phyloP scores from a whole-genome alignment of 1,140 invertebrate genomes.

The Aphaenogaster rudis region DNA sequence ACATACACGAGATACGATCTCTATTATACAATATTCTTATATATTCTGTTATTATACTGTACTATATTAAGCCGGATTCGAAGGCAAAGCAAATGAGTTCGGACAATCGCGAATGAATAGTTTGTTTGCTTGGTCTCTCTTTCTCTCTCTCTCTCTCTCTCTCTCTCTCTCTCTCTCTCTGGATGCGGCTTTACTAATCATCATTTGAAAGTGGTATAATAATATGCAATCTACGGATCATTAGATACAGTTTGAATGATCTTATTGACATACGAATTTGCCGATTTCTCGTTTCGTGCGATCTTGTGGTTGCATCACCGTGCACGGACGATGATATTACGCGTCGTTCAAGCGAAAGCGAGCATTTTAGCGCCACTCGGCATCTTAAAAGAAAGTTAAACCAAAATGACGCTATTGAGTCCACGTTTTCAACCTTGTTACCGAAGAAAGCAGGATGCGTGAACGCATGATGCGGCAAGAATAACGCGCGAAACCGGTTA shows the following conservation, averaged over 20 bases:
- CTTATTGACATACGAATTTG: background rate
- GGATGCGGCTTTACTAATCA: background rate
- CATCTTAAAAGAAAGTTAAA: slow-evolving; percentile 45
- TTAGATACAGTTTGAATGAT: background rate
- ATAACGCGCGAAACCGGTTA: slow-evolving; percentile 26
- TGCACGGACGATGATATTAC: slow-evolving; percentile 13
- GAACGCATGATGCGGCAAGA: slow-evolving; percentile 26
- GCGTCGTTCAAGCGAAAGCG: slow-evolving; percentile 41
- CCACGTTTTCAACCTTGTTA: slow-evolving; percentile 30
- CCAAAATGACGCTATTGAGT: slow-evolving; percentile 20
- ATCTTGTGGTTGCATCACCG: slow-evolving; percentile 41
- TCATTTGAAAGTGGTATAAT: background rate
- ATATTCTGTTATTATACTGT: background rate
- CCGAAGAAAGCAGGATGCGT: slow-evolving; percentile 43
- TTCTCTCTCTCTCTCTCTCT: too few species aligned
- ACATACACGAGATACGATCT: background rate
- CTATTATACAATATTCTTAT: background rate
- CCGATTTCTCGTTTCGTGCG: slow-evolving; percentile 29
- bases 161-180: too few species aligned
- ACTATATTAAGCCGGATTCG: background rate
- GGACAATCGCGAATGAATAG: background rate
- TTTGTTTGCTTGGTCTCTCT: background rate
- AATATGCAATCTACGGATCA: background rate
- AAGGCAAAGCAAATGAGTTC: background rate
- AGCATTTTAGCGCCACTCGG: slow-evolving; percentile 11